Evolutionary conservation across 2,888 invertebrate species (phyloP).

Genomic region (Drosophila neotestacea): DNA sequence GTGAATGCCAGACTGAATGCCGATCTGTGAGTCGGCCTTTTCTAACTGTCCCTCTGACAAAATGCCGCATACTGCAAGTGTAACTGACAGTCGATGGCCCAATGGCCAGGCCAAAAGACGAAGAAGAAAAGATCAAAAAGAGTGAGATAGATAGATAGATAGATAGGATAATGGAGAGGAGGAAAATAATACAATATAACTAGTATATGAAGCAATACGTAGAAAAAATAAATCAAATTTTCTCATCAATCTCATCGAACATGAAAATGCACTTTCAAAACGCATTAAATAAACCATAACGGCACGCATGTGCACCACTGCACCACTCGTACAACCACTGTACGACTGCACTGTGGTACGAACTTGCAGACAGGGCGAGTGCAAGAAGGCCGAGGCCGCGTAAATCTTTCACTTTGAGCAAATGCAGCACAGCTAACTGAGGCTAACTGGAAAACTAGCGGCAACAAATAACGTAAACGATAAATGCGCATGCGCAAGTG

Average conservation of each 20-base stretch:
- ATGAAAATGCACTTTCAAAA: slow-evolving; percentile 84
- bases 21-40: slow-evolving; percentile 64
- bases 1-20: slow-evolving; percentile 58
- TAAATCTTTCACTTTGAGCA: slow-evolving; percentile 80
- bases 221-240: slow-evolving; percentile 81
- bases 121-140: slow-evolving; percentile 3
- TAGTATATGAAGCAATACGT: slow-evolving; percentile 43
- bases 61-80: slow-evolving; percentile 80
- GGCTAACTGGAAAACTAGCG: slow-evolving; percentile 81
- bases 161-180: background rate
- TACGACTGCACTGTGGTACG: slow-evolving; percentile 9
- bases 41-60: slow-evolving; percentile 81
- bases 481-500: slow-evolving; percentile 81
- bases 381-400: slow-evolving; percentile 70
- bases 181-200: slow-evolving; percentile 33
- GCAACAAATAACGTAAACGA: slow-evolving; percentile 80
- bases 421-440: slow-evolving; percentile 79
- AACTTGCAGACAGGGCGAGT: slow-evolving; percentile 22
- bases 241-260: slow-evolving; percentile 84
- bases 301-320: slow-evolving; percentile 79
- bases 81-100: slow-evolving; percentile 66
- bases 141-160: slow-evolving; percentile 10
- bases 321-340: slow-evolving; percentile 20
- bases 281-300: slow-evolving; percentile 84
- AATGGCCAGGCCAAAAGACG: slow-evolving; percentile 26